Percentiles rank a stretch among this genome's conserved stretches.
phyloP scores from a whole-genome alignment of 2,113 vertebrate genomes.

The Burhinus oedicnemus region DNA sequence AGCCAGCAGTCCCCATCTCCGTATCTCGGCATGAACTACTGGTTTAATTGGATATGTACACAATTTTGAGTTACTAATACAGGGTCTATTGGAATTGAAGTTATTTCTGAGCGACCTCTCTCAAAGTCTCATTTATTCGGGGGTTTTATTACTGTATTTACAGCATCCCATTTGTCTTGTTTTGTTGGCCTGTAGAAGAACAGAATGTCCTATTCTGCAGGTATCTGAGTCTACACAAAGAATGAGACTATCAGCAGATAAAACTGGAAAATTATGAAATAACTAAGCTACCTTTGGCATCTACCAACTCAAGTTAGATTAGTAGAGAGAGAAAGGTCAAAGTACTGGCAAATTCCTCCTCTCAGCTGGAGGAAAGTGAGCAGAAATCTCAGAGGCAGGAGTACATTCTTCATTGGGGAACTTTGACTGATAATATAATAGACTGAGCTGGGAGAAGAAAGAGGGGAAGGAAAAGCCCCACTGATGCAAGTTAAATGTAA shows the following conservation, averaged over 20 bases:
- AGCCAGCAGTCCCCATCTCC: background rate
- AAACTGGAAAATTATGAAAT: constrained; percentile 3
- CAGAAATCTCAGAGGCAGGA: constrained; percentile 11
- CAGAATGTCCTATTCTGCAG: background rate
- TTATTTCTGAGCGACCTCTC: background rate
- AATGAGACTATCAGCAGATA: background rate
- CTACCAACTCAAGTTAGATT: background rate
- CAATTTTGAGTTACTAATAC: background rate
- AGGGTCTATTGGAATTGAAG: background rate
- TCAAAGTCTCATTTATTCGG: background rate
- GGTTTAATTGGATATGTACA: background rate
- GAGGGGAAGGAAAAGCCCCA: background rate
- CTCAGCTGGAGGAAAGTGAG: background rate
- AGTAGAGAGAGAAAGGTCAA: constrained; percentile 18
- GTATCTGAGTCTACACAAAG: background rate
- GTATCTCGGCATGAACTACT: background rate
- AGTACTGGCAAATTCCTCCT: constrained; percentile 17
- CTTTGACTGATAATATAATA: background rate
- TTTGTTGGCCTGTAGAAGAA: background rate
- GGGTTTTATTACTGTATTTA: background rate
- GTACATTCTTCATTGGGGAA: background rate
- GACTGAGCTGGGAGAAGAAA: background rate
- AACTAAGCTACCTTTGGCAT: background rate
- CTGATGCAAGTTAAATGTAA: background rate
- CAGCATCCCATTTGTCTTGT: background rate